These are phyloP conservation scores for Rhinogobius similis DNA, from an alignment of 2,113 vertebrate genomes.

Conservation along the genomic window DNA sequence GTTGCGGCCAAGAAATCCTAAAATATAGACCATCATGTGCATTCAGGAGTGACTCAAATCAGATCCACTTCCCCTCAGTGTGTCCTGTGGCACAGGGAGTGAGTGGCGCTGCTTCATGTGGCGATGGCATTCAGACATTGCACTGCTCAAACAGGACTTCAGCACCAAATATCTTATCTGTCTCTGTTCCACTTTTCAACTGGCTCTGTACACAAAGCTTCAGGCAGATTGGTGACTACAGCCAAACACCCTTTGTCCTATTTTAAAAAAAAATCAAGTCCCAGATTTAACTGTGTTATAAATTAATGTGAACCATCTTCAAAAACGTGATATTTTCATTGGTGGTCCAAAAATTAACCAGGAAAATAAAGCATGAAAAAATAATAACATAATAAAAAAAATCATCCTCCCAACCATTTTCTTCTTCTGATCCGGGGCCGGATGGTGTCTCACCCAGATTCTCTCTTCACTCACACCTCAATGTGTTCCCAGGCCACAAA, in stretches of 20 bases:
- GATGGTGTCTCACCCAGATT: too few relatives aligned
- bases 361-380: not conserved
- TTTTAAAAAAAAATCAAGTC: not conserved
- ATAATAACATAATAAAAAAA: too few relatives aligned
- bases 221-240: not conserved
- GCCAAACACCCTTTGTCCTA: not conserved
- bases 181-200: slow-evolving; percentile 27
- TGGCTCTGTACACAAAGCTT: slow-evolving; percentile 1
- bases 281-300: not conserved
- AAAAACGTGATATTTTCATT: too few relatives aligned
- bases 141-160: slow-evolving; percentile 24
- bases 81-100: not conserved
- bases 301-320: not conserved
- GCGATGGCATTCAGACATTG: slow-evolving; percentile 12
- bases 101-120: not conserved
- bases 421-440: too few relatives aligned
- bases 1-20: slow-evolving; percentile 17
- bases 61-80: not conserved
- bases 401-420: too few relatives aligned
- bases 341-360: not conserved
- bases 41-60: not conserved
- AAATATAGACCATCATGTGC: slow-evolving; percentile 47
- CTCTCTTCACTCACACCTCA: too few relatives aligned
- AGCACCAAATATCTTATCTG: slow-evolving; percentile 30
- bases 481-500: too few relatives aligned